phyloP scores from a whole-genome alignment of 2,113 vertebrate genomes.

The Atrichornis clamosus region DNA sequence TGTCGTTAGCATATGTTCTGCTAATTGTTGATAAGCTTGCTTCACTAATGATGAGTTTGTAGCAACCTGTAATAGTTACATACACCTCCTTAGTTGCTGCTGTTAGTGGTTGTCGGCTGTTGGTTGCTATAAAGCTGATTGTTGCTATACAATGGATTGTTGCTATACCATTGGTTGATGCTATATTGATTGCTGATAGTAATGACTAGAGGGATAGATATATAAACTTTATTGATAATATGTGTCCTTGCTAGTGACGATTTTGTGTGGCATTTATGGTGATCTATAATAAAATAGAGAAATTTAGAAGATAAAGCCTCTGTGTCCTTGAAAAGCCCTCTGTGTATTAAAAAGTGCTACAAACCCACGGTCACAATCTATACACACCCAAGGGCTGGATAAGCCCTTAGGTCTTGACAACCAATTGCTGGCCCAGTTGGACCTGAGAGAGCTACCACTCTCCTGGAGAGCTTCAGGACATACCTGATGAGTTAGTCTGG shows the following conservation, averaged over 20 bases:
- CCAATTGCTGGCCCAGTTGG: not conserved
- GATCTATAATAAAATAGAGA: not conserved
- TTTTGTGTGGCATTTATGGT: not conserved
- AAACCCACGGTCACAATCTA: rapidly evolving
- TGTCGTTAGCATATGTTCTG: not conserved
- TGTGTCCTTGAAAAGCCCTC: not conserved
- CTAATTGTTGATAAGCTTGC: not conserved
- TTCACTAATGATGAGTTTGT: not conserved
- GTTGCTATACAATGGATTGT: not conserved
- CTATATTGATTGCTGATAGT: not conserved
- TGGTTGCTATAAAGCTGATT: not conserved
- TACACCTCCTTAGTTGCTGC: not conserved
- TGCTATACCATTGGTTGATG: not conserved
- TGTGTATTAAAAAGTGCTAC: not conserved
- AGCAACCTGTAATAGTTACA: not conserved
- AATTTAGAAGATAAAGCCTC: not conserved
- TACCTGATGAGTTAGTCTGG: not conserved
- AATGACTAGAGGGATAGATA: not conserved
- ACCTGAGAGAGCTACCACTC: not conserved
- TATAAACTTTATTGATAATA: not conserved
- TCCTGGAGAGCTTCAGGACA: not conserved
- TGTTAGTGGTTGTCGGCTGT: not conserved
- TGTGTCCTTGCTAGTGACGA: not conserved
- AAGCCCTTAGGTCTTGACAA: not conserved
- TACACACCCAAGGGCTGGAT: not conserved